Base-by-base conservation (phyloP, 2,888 invertebrate species). In the Metallyticus violacea region DNA sequence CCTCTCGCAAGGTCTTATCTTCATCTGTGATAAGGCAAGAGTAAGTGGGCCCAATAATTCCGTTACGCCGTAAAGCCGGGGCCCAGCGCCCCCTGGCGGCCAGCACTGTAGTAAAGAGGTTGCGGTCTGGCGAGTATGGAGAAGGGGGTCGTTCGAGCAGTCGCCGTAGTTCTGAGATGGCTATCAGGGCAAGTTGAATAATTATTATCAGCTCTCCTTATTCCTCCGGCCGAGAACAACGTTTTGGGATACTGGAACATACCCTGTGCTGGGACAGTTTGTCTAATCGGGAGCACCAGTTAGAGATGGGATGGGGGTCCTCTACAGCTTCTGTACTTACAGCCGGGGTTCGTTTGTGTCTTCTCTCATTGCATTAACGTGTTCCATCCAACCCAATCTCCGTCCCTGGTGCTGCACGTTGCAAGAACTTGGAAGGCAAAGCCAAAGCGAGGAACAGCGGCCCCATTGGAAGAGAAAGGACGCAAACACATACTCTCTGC, bases 21-120 rank as follows among this genome's bases (percentile, higher is more conserved):
- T 76, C 81, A 85, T 85, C 85, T 81, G 80, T 81, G 85, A 81
- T 85, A 85, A 85, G 81, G 81, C 81, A 81, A 81, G 81, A 81
- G 80, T 85, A 85, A 85, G 85, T 81, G 85, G 81, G 81, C 76
- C 85, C 85, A 85, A 85, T 85, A 85, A 85, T 85, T 85, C 85
- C 85, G 83, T 83, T 83, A 83, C 83, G 77, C 76, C 27, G n/a
- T 77, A 77, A 22, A 28, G 6, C 77, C 26, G 26, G n/a, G 62
- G 27, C 3, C 15, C 26, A 26, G 82, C n/a, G 9, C 30, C 9
- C 30, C 30, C 40, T 62, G 40, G 40, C 40, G 40, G 40, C 40
- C 40, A 62, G 40, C 40, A 62, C 40, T 62, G 40, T 62, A 62
- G 40, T 62, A 62, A 62, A 62, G 40, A 62, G 40, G 40, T 62